These are phyloP conservation scores for Neostethus bicornis DNA, from an alignment of 2,797 vertebrate genomes.

Conservation along the genomic window DNA sequence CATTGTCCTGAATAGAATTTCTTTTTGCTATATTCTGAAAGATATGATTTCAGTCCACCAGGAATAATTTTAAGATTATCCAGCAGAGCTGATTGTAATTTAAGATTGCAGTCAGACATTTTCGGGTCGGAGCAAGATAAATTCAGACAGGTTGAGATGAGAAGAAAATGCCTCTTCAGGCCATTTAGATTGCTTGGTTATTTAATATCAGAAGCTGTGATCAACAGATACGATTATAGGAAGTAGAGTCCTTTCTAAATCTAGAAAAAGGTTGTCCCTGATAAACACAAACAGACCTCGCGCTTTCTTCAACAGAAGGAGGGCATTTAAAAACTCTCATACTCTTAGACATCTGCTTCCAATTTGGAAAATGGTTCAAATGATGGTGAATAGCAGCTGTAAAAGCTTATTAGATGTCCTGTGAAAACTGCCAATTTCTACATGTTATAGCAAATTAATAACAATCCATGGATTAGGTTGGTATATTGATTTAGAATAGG, in stretches of 20 bases:
- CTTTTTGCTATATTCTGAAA: slow-evolving; percentile 31
- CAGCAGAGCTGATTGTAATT: slow-evolving; percentile 44
- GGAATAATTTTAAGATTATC: slow-evolving; percentile 44
- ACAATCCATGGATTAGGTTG: too few species aligned
- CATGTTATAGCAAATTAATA: too few species aligned
- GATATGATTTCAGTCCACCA: slow-evolving; percentile 27
- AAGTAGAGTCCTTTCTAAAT: slow-evolving; percentile 43
- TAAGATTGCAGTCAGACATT: slow-evolving; percentile 55
- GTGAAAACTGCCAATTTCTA: too few species aligned
- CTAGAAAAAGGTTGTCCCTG: slow-evolving; percentile 58
- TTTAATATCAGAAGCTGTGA: slow-evolving; percentile 68
- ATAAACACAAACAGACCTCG: slow-evolving; percentile 43
- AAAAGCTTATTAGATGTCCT: too few species aligned
- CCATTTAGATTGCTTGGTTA: slow-evolving; percentile 49
- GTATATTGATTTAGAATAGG: too few species aligned
- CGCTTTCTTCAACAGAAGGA: slow-evolving; percentile 17
- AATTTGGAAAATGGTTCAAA: too few species aligned
- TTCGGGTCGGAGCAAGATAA: slow-evolving; percentile 55
- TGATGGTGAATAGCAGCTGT: too few species aligned
- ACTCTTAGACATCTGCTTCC: too few species aligned
- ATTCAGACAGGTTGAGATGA: slow-evolving; percentile 47
- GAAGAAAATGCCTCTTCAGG: slow-evolving; percentile 43
- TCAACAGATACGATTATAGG: slow-evolving; percentile 45
- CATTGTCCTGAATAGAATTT: slow-evolving; percentile 38
- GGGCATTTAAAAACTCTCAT: background rate